phyloP scores from a whole-genome alignment of 2,888 invertebrate genomes.

The Amorpha juglandis region DNA sequence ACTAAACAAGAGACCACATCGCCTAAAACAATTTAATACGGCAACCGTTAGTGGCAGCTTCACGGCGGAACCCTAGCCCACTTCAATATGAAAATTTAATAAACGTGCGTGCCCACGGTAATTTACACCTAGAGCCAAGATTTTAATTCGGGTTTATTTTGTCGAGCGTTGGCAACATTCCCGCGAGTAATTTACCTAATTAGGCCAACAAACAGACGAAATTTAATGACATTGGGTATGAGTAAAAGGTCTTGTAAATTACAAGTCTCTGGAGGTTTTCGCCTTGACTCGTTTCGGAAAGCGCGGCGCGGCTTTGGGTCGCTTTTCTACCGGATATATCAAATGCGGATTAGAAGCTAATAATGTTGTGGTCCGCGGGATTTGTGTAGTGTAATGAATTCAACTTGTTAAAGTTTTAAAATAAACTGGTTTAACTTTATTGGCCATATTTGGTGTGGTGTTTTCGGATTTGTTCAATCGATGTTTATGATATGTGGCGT shows the following conservation, averaged over 20 bases:
- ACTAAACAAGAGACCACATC: slow-evolving; percentile 18
- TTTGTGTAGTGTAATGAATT: slow-evolving; percentile 18
- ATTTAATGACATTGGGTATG: slow-evolving; percentile 63
- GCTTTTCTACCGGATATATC: background rate
- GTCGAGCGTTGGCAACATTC: slow-evolving; percentile 51
- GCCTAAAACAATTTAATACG: slow-evolving; percentile 30
- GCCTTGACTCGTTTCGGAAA: slow-evolving; percentile 1
- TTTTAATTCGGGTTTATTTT: slow-evolving; percentile 54
- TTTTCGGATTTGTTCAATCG: background rate
- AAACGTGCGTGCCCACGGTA: slow-evolving; percentile 35
- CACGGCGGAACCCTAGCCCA: slow-evolving; percentile 21
- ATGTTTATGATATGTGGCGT: background rate
- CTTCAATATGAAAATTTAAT: slow-evolving; percentile 30
- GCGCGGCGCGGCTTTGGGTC: background rate
- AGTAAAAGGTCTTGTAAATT: slow-evolving; percentile 65
- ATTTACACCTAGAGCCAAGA: slow-evolving; percentile 45
- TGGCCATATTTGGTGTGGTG: too few species aligned
- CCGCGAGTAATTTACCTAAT: slow-evolving; percentile 69
- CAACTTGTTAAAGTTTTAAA: background rate
- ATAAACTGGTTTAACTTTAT: background rate
- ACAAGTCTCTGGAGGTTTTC: slow-evolving; percentile 61
- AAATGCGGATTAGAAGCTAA: background rate
- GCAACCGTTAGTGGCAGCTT: slow-evolving; percentile 6
- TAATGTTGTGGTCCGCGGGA: background rate
- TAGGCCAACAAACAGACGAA: slow-evolving; percentile 69